Base-by-base conservation (phyloP, 2,888 invertebrate genomes). In the Lasioglossum villosulum region DNA sequence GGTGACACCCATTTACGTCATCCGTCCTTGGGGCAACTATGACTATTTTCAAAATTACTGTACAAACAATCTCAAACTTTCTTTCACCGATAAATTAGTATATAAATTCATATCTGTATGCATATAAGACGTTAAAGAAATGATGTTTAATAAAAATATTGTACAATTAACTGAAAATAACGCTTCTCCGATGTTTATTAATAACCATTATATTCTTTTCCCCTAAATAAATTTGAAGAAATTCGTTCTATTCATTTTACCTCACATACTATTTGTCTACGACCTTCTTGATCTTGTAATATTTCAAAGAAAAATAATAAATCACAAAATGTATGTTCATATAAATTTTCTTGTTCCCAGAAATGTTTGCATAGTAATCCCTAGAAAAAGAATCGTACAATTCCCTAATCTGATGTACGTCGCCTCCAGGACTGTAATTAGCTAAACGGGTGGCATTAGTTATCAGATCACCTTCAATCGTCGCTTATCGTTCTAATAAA, bases 401-500 rank as follows among this genome's bases (percentile, higher is more conserved):
- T 30, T 63, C 2, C n/a, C 16, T 63, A 63, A 30, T 8, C 30
- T 30, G 19, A 6, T 6, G 6, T 6, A 30, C 16, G 30, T 19
- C 63, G 2, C 5, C 30, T 63, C 6, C 30, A 63, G 63, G 16
- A 63, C 30, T 19, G 39, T 37, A 48, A 68, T 3, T 6, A 34
- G 16, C 5, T 6, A 34, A 72, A 42, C 34, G 56, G 48, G 45
- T 45, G 39, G 10, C 52, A 70, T 39, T 37, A 16, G n/a, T 39
- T 74, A 74, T 52, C 48, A 23, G 56, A 42, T 27, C 16, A 66
- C 23, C 42, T 19, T 42, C 68, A 42, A 82, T 78, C 66, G 63
- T 68, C 37, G 86, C 86, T 80, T 66, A 42, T 75, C 76, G 63
- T 68, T 84, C 70, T 63, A 73, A 42, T 37, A 82, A 80, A 72